phyloP scores from a whole-genome alignment of 2,888 invertebrate genomes.

The Meta bourneti region DNA sequence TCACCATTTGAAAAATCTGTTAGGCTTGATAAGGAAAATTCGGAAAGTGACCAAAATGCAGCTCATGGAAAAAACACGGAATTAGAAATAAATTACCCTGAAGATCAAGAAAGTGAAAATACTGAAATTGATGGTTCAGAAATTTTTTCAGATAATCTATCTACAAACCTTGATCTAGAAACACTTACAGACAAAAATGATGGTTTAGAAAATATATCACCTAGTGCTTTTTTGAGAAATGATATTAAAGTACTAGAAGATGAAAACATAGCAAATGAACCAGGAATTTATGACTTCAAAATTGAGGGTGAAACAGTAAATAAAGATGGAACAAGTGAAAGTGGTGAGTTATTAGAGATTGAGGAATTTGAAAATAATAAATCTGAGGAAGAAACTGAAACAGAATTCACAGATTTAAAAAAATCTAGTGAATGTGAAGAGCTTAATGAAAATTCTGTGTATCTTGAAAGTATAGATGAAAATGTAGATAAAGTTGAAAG shows the following conservation, averaged over 20 bases:
- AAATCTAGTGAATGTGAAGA: no score
- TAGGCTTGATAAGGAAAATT: background rate
- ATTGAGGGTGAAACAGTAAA: background rate
- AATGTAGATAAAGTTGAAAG: no score
- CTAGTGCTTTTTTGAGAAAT: background rate
- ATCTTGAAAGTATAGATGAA: no score
- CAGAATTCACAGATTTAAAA: no score
- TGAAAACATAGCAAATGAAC: background rate
- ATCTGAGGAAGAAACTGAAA: no score
- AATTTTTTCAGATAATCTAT: background rate
- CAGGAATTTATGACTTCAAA: background rate
- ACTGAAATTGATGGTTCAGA: background rate
- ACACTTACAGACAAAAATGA: background rate
- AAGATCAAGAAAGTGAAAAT: background rate
- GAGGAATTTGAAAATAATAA: no score
- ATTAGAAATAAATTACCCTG: background rate
- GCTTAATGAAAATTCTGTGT: no score
- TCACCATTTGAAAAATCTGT: background rate
- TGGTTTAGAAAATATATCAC: background rate
- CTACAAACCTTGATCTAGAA: background rate
- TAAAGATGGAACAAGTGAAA: background rate
- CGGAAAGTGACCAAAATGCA: background rate
- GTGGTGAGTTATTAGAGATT: no score
- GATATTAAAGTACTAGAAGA: background rate
- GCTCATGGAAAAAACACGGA: background rate